phyloP scores from a whole-genome alignment of 2,797 vertebrate species.

The Enteromius unitaeniatus region DNA sequence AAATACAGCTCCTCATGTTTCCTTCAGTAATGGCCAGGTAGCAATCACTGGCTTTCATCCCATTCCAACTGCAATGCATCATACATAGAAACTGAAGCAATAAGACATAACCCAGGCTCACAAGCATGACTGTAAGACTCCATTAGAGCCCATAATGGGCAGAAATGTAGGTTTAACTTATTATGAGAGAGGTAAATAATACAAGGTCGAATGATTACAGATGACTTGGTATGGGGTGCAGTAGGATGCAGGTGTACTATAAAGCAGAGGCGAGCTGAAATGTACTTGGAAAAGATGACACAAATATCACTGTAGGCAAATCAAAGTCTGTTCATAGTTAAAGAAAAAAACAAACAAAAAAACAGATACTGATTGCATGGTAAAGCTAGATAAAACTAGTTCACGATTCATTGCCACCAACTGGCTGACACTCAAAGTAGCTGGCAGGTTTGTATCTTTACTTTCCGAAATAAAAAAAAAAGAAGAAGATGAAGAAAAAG shows the following conservation, averaged over 20 bases:
- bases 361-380: not conserved
- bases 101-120: conserved; percentile 42
- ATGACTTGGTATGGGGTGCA: conserved; percentile 14
- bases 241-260: conserved; percentile 13
- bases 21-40: conserved; percentile 71
- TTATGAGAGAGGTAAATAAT: conserved; percentile 61
- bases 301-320: not conserved
- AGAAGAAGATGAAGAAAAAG: not conserved
- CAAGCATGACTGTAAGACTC: conserved; percentile 29
- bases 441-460: not conserved
- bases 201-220: conserved; percentile 5
- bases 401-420: not conserved
- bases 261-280: conserved; percentile 14
- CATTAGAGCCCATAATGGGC: conserved; percentile 40
- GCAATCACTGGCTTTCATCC: conserved; percentile 73
- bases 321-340: not conserved
- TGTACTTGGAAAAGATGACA: not conserved
- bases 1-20: conserved; percentile 71
- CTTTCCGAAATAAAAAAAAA: not conserved
- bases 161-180: conserved; percentile 28
- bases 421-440: not conserved
- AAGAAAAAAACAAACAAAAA: not conserved
- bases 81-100: conserved; percentile 56
- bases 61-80: conserved; percentile 68
- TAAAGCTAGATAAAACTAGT: not conserved